Base-by-base conservation (phyloP, 2,113 vertebrate species). In the Leptosomus discolor region DNA sequence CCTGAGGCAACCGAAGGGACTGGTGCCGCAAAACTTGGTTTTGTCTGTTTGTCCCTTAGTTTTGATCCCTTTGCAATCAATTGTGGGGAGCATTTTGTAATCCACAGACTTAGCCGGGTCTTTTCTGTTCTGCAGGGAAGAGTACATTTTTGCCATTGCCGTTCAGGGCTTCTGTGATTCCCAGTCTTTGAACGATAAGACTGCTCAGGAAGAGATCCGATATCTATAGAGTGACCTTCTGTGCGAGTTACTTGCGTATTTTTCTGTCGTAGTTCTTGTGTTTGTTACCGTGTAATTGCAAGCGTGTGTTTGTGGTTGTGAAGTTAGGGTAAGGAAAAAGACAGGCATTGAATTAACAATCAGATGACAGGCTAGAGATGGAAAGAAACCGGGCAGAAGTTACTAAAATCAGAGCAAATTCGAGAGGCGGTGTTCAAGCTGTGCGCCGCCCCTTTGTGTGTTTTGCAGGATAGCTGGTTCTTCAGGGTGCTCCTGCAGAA, bases 171-270 rank as follows among this genome's bases (percentile, higher is more conserved):
- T 93, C 18, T 57, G 12, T 88, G 63, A 73, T 83, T 96, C 46
- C 68, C 77, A 69, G 29, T 88, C 85, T 95, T 91, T 91, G 68
- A 85, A 77, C 53, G 67, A 30, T 54, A 85, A 68, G 23, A 11
- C 57, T 94, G 60, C 29, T 89, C 8, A 61, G 89, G 43, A 46
- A 79, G 83, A 69, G 88, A 43, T 76, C 36, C 61, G 68, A 2
- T 74, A 13, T 45, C 60, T 85, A 0, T 57, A n/a, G 22, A 34
- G 13, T 56, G 92, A 19, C 39, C 39, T 54, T 65, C 34, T 65
- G 57, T 89, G 56, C n/a, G 39, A 57, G 43, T 70, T 68, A 21
- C 36, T 91, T 69, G 22, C 45, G 48, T 50, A 15, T 54, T 86
- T 74, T 76, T 60, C 22, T 50, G 11, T 73, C 39, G 36, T 41